Evolutionary conservation across 2,888 invertebrate genomes (phyloP).

Genomic region (Apomyelois bistriatella): DNA sequence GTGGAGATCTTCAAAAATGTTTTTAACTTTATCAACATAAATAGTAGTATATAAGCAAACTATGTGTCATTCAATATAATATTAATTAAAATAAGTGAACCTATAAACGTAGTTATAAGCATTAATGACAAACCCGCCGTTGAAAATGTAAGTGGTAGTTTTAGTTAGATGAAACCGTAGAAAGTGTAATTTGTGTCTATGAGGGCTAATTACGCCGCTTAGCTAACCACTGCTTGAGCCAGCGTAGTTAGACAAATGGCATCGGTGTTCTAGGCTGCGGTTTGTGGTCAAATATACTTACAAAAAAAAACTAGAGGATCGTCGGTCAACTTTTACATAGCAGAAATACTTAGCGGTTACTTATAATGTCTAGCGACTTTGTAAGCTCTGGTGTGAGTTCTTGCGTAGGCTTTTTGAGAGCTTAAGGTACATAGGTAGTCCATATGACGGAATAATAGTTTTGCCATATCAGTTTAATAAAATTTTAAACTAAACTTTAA

Average conservation of each 20-base stretch:
- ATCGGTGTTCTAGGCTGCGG: slow-evolving; percentile 4
- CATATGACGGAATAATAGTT: too few species aligned
- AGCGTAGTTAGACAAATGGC: slow-evolving; percentile 9
- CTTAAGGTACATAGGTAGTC: too few species aligned
- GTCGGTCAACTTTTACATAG: neutral
- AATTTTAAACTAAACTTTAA: too few species aligned
- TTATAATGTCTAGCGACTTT: too few species aligned
- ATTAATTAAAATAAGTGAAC: neutral
- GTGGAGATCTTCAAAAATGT: too few species aligned
- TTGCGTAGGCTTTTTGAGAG: too few species aligned
- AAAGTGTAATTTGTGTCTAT: slow-evolving; percentile 4
- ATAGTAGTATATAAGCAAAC: too few species aligned
- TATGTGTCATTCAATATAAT: neutral
- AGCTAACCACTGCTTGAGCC: neutral
- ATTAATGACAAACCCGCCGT: neutral
- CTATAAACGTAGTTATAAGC: neutral
- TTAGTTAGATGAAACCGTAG: neutral
- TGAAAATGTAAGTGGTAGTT: slow-evolving; percentile 14
- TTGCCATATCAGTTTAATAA: too few species aligned
- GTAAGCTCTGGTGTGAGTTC: too few species aligned
- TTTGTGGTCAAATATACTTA: neutral
- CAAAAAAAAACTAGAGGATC: neutral
- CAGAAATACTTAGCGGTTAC: too few species aligned
- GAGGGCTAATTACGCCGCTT: slow-evolving; percentile 4
- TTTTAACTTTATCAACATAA: too few species aligned